phyloP scores from a whole-genome alignment of 2,888 invertebrate genomes.

The Hirtodrosophila confusa region DNA sequence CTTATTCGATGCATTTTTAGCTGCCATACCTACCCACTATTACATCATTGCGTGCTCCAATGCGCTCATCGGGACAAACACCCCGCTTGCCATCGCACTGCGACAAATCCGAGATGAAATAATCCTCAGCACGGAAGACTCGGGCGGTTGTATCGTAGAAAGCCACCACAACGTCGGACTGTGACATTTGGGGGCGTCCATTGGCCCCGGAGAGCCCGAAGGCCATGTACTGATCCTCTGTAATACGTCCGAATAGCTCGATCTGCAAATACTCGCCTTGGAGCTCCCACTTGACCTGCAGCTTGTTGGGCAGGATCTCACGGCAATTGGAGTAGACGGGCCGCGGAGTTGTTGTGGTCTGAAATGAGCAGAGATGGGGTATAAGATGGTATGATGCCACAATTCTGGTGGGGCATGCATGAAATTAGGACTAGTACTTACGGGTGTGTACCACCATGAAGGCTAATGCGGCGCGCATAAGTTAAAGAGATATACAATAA shows the following conservation, averaged over 20 bases:
- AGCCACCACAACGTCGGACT: slow-evolving; percentile 93
- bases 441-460: slow-evolving; percentile 96
- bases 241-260: slow-evolving; percentile 90
- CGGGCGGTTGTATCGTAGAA: slow-evolving; percentile 87
- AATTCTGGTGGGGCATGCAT: slow-evolving; percentile 42
- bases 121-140: slow-evolving; percentile 91
- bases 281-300: slow-evolving; percentile 95
- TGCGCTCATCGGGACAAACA: slow-evolving; percentile 92
- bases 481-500: slow-evolving; percentile 75
- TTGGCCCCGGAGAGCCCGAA: slow-evolving; percentile 93
- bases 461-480: slow-evolving; percentile 86
- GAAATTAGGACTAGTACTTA: slow-evolving; percentile 86
- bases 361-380: slow-evolving; percentile 55
- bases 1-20: too few species aligned
- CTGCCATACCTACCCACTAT: slow-evolving; percentile 85
- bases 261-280: slow-evolving; percentile 91
- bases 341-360: slow-evolving; percentile 91
- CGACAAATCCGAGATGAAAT: slow-evolving; percentile 91
- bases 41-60: slow-evolving; percentile 92
- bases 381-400: neutral
- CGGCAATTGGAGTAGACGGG: slow-evolving; percentile 91
- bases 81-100: slow-evolving; percentile 93
- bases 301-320: slow-evolving; percentile 91
- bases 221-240: slow-evolving; percentile 94
- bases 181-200: slow-evolving; percentile 90